Base-by-base conservation (phyloP, 2,888 invertebrate species). In the Lycophotia porphyrea region DNA sequence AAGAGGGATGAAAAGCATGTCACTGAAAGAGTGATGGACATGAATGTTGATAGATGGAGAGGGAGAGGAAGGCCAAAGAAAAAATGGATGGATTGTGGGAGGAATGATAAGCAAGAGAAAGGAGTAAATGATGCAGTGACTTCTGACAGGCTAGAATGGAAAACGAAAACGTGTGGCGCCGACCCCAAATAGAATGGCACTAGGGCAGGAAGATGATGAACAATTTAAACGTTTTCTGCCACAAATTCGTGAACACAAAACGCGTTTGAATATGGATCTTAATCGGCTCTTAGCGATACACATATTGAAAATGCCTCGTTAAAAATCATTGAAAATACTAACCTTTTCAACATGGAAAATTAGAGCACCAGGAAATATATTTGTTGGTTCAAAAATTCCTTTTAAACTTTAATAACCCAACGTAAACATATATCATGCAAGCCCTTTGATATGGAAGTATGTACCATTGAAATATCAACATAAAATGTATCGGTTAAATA, bases 391-490 rank as follows among this genome's bases (percentile, higher is more conserved):
- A 15, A 42, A 21, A n/a, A 39, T 34, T 61, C 72, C 15, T n/a
- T 27, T 27, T 15, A 47, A 63, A 15, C 27, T 27, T 7, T 4
- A 34, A 27, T 58, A 24, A 31, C 3, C 24, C 2, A 21, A 42
- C 0, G n/a, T 39, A 39, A 39, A 75, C n/a, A 47, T 24, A 39
- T 11, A 60, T 34, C 9, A 11, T 18, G 27, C 27, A 60, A 58
- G 5, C 5, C 55, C 47, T 76, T 65, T 69, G 52, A 47, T 61
- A n/a, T 58, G 27, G 34, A 34, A 74, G 27, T 36, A 39, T 73
- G 15, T 55, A 47, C 60, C 47, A 55, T 24, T 60, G 3, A 55
- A 55, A 81, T 67, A 81, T 52, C n/a, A 52, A 67, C 36, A 34
- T 58, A 39, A 72, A 72, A 79, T 27, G n/a, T 60, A 52, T 27